Evolutionary conservation across 2,113 vertebrate species (phyloP).

Genomic region (Semnornis frantzii): DNA sequence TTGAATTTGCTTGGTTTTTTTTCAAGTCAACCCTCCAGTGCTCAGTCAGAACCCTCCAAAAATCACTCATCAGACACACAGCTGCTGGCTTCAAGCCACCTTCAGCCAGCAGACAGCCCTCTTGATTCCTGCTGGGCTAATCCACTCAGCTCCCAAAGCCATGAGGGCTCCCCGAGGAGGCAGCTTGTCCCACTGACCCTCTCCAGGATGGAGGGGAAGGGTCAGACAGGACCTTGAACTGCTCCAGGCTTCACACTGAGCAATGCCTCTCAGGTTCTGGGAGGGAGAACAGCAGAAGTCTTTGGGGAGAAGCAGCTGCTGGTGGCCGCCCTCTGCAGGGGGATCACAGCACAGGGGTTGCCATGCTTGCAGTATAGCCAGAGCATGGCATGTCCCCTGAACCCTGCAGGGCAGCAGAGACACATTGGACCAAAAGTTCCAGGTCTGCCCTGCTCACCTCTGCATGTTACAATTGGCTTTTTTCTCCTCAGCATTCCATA

Average conservation of each 20-base stretch:
- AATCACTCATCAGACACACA: background rate
- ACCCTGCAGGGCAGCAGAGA: background rate
- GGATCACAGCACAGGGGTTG: background rate
- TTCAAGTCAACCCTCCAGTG: background rate
- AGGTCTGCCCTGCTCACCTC: background rate
- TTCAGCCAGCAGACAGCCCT: background rate
- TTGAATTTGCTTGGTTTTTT: background rate
- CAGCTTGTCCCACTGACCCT: background rate
- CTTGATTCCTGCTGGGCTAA: background rate
- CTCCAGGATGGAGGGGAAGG: background rate
- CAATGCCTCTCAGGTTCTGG: background rate
- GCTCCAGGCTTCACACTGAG: background rate
- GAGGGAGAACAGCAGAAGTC: background rate
- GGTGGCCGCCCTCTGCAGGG: background rate
- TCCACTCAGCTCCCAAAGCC: rapidly evolving
- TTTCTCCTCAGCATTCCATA: background rate
- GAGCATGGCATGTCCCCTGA: background rate
- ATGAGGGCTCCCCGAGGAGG: rapidly evolving
- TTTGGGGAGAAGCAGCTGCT: background rate
- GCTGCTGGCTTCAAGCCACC: background rate
- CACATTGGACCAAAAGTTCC: background rate
- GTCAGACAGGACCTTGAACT: background rate
- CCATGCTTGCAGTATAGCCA: background rate
- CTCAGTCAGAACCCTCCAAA: background rate
- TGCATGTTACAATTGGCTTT: background rate